A percentile compares a stretch with the other conserved stretches of the same genome.
These are phyloP conservation scores for Cariama cristata DNA, from an alignment of 2,113 vertebrate species.

Conservation along the genomic window DNA sequence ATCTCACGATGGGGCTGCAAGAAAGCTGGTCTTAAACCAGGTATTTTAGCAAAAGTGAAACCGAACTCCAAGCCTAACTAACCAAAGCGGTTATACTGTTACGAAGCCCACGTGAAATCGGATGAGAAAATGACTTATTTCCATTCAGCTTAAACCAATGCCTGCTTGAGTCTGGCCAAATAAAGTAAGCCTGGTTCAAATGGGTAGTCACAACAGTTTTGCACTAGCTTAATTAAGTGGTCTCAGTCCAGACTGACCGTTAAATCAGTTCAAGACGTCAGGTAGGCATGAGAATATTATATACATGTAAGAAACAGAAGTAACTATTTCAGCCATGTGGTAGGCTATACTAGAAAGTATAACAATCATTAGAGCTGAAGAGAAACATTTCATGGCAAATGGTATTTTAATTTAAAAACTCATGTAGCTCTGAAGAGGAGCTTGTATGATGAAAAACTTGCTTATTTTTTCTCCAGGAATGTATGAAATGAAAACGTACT, in stretches of 20 bases:
- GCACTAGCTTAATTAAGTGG: neutral
- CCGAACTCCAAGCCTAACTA: neutral
- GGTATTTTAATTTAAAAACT: neutral
- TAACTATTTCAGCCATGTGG: neutral
- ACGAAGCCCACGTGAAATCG: neutral
- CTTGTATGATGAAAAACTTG: neutral
- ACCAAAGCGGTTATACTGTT: neutral
- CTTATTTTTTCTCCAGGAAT: neutral
- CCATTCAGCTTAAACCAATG: neutral
- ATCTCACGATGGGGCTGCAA: neutral
- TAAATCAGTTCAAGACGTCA: neutral
- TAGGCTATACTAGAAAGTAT: neutral
- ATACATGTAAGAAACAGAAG: neutral
- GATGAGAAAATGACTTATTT: neutral
- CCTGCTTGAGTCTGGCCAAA: neutral
- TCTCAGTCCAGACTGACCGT: neutral
- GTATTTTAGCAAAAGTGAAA: neutral
- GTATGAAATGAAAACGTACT: neutral
- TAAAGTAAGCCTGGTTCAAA: neutral
- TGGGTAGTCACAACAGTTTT: neutral
- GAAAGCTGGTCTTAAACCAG: neutral
- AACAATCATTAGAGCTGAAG: neutral
- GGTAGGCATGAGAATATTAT: neutral
- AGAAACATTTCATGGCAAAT: neutral
- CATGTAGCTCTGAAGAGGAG: neutral